These are phyloP conservation scores for Apogon talboti DNA, from an alignment of 2,797 vertebrate genomes.

Conservation along the genomic window DNA sequence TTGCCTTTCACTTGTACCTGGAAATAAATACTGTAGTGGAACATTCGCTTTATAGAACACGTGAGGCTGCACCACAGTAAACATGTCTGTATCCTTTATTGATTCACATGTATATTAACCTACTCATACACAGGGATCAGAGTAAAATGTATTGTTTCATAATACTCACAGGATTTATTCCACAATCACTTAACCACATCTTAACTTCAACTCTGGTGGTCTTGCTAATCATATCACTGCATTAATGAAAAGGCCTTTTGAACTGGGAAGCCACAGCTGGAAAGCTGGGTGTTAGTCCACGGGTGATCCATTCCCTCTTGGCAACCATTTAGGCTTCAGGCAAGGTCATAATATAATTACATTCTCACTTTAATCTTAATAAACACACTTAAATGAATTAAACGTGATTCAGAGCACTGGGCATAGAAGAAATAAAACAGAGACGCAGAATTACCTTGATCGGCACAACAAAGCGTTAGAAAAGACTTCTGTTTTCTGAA, in stretches of 20 bases:
- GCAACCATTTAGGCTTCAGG: conserved; percentile 47
- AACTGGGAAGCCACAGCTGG: conserved; percentile 36
- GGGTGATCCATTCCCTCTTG: conserved; percentile 48
- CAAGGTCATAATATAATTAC: conserved; percentile 65
- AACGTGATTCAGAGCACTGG: conserved; percentile 35
- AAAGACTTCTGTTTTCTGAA: conserved; percentile 1
- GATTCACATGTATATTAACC: neutral
- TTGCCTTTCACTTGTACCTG: neutral
- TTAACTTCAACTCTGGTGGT: conserved; percentile 41
- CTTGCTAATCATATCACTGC: conserved; percentile 59
- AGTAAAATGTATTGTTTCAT: conserved; percentile 19
- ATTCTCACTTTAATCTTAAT: conserved; percentile 73
- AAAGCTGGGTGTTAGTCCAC: conserved; percentile 46
- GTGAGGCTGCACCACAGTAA: neutral
- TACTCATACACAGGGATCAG: neutral
- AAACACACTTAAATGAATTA: conserved; percentile 70
- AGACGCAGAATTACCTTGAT: conserved; percentile 29
- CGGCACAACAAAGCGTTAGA: conserved; percentile 13
- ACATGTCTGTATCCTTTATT: neutral
- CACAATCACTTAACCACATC: conserved; percentile 16
- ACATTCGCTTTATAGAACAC: neutral
- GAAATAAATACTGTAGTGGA: neutral
- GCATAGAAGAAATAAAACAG: conserved; percentile 28
- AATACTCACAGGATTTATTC: conserved; percentile 18
- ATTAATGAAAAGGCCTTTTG: conserved; percentile 67